A percentile compares a stretch with the other conserved stretches of the same genome.
These are phyloP conservation scores for Psophia crepitans DNA, from an alignment of 2,113 vertebrate genomes.

Conservation along the genomic window DNA sequence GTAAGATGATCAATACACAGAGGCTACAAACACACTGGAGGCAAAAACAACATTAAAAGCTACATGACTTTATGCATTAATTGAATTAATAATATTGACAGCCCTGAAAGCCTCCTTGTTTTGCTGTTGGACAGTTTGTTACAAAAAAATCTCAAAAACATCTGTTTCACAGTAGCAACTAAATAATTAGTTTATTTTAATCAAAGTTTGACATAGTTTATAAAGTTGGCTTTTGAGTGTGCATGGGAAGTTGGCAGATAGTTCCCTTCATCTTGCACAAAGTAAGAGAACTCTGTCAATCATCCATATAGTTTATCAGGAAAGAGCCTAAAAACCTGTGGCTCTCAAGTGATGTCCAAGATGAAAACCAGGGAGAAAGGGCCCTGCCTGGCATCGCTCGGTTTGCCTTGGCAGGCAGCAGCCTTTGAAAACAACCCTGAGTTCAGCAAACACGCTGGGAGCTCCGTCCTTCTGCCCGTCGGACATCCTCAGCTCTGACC, in stretches of 20 bases:
- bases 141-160: background rate
- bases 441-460: background rate
- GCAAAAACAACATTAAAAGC: background rate
- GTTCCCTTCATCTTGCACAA: background rate
- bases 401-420: background rate
- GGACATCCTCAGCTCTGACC: background rate
- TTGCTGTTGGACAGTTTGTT: background rate
- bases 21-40: background rate
- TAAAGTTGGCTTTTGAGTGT: background rate
- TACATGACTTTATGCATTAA: background rate
- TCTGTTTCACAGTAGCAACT: background rate
- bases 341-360: background rate
- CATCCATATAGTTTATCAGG: fast-evolving
- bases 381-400: background rate
- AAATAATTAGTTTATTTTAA: constrained; percentile 14
- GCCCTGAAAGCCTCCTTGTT: background rate
- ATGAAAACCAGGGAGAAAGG: fast-evolving
- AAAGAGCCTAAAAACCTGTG: background rate
- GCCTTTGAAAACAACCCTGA: background rate
- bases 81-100: background rate
- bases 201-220: background rate
- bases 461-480: fast-evolving
- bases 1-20: background rate
- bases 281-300: background rate
- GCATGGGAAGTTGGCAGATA: background rate